Base-by-base conservation (phyloP, 1,140 invertebrate species). In the Galleria mellonella region DNA sequence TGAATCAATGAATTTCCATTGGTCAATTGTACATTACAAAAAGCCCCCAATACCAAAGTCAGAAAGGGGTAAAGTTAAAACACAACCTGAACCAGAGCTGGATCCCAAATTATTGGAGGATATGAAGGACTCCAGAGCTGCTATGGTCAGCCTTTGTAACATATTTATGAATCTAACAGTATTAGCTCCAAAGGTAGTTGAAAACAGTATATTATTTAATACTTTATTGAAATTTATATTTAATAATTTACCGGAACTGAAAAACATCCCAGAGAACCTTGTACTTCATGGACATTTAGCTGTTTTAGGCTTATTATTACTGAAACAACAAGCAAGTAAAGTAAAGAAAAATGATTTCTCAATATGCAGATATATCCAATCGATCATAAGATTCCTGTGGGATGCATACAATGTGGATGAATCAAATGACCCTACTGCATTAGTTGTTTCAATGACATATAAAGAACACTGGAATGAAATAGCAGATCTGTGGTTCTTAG, bases 91-190 rank as follows among this genome's bases (percentile, higher is more conserved):
- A 65, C 92, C 91, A 35, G 91, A 94, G 56, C 68, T 94, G 30
- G 92, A 93, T 30, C 89, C 91, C 1, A 87, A 92, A 62, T 72
- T 93, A 36, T 72, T 94, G 40, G 93, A 94, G 60, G 92, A 94
- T 54, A 94, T 95, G 91, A 92, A 92, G 62, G 92, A 94, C 68
- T 94, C 94, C 0, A 89, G 94, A 42, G 87, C 89, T 5, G 94
- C 94, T 0, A 93, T 97, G 87, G 91, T 95, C 12, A 94, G 94
- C 43, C 89, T 96, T 1, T 97, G 95, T 76, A 97, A 97, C 61
- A 92, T 97, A 33, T 91, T 98, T 32, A 96, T 98, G 93, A 98
- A 98, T 65, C 89, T 97, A 0, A 94, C 94, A 9, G 96, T 97
- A 0, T 73, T 97, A 15, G 96, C 97, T 72, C 90, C 92, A 0